A percentile compares a stretch with the other conserved stretches of the same genome.
phyloP scores from a whole-genome alignment of 2,797 vertebrate genomes.

The Fundulus diaphanus region DNA sequence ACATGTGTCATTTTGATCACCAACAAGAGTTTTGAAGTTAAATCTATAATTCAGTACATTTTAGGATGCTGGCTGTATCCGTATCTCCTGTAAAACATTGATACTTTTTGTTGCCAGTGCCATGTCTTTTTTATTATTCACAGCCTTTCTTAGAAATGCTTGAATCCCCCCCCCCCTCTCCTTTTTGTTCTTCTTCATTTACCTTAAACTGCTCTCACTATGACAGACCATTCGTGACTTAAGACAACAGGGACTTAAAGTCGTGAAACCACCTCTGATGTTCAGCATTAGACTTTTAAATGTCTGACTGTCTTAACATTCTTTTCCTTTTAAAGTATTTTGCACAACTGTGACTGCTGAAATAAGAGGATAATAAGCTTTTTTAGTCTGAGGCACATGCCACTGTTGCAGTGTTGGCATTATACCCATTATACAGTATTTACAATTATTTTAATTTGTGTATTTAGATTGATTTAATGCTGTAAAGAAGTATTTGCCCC shows the following conservation, averaged over 20 bases:
- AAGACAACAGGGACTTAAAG: constrained; percentile 55
- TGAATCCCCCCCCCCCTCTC: constrained; percentile 38
- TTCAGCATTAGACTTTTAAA: constrained; percentile 65
- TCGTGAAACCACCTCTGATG: constrained; percentile 57
- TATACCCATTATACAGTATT: not conserved
- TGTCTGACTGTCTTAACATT: constrained; percentile 35
- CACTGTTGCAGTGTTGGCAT: constrained; percentile 10
- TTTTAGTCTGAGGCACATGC: constrained; percentile 22
- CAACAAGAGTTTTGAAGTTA: constrained; percentile 15
- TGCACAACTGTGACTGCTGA: constrained; percentile 18
- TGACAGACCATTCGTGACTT: constrained; percentile 60
- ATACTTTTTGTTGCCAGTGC: constrained; percentile 24
- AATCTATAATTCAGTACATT: constrained; percentile 16
- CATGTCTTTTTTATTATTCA: constrained; percentile 31
- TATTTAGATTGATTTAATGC: not conserved
- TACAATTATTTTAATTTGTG: not conserved
- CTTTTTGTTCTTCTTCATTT: constrained; percentile 21
- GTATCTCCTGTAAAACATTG: constrained; percentile 46
- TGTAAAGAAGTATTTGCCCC: not conserved
- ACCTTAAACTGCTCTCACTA: constrained; percentile 37
- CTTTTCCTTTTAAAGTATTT: constrained; percentile 30
- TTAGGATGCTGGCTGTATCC: constrained; percentile 16
- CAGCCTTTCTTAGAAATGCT: constrained; percentile 42
- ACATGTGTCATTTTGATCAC: not conserved
- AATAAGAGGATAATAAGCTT: constrained; percentile 23